Percentiles rank a stretch among this genome's conserved stretches.
These are phyloP conservation scores for Zenarchopterus dispar DNA, from an alignment of 2,797 vertebrate species.

Conservation along the genomic window DNA sequence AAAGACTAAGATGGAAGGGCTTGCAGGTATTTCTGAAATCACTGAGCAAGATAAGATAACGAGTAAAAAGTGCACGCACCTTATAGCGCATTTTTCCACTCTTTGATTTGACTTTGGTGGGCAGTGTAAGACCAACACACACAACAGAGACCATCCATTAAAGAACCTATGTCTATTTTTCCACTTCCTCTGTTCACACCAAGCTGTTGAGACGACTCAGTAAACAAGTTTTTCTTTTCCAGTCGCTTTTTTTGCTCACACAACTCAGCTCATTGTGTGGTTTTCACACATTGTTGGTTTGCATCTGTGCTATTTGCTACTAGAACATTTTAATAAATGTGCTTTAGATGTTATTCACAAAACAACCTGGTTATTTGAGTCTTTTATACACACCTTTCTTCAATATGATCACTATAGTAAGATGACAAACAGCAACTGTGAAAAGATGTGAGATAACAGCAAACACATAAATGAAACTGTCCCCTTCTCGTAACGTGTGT, in stretches of 20 bases:
- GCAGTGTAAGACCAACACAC: slow-evolving; percentile 55
- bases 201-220: slow-evolving; percentile 45
- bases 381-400: not conserved
- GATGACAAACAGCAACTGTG: too few relatives aligned
- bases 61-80: slow-evolving; percentile 17
- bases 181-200: slow-evolving; percentile 75
- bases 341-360: not conserved
- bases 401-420: too few relatives aligned
- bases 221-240: slow-evolving; percentile 56
- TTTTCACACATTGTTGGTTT: slow-evolving; percentile 26
- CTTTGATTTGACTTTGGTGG: slow-evolving; percentile 63
- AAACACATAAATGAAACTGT: too few relatives aligned
- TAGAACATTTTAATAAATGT: not conserved
- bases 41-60: slow-evolving; percentile 13
- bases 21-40: not conserved
- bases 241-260: slow-evolving; percentile 32
- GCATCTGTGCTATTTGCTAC: slow-evolving; percentile 2
- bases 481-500: too few relatives aligned
- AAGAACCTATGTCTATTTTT: slow-evolving; percentile 66
- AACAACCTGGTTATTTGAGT: not conserved
- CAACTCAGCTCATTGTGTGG: slow-evolving; percentile 11
- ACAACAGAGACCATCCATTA: slow-evolving; percentile 66
- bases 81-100: slow-evolving; percentile 53
- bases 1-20: not conserved
- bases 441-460: too few relatives aligned